These are phyloP conservation scores for Neoitamus cyanurus DNA, from an alignment of 2,888 invertebrate species.

Conservation along the genomic window DNA sequence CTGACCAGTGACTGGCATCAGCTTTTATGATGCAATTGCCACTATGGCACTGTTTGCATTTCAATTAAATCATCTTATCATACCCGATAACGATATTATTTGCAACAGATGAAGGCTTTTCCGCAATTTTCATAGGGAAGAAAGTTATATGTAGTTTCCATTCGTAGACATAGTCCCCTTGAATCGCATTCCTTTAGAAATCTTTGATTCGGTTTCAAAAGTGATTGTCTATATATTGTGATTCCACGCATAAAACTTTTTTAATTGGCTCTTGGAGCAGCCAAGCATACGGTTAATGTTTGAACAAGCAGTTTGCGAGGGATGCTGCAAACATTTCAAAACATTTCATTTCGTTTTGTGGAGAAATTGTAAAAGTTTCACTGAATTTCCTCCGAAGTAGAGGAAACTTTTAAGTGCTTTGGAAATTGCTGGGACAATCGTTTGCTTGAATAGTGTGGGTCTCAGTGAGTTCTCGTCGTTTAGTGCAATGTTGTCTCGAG, in stretches of 20 bases:
- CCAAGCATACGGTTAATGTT: background rate
- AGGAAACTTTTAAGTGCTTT: background rate
- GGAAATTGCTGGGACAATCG: background rate
- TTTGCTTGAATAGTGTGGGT: no score
- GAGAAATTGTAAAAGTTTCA: background rate
- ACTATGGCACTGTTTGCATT: background rate
- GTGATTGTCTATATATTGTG: background rate
- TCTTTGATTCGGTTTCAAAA: background rate
- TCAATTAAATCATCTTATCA: background rate
- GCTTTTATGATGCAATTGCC: background rate
- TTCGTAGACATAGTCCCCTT: background rate
- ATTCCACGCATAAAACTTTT: background rate
- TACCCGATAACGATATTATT: background rate
- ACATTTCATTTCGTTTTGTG: background rate
- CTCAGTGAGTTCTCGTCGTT: background rate
- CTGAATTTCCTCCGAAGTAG: background rate
- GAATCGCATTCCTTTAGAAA: background rate
- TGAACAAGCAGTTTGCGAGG: background rate
- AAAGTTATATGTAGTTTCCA: no score
- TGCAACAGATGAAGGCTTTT: background rate
- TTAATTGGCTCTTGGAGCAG: background rate
- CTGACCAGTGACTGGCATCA: background rate
- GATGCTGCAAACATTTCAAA: background rate
- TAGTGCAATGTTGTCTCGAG: background rate
- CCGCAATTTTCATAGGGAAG: no score